Evolutionary conservation across 2,888 invertebrate genomes (phyloP).

Genomic region (Sarcophaga subvicina): DNA sequence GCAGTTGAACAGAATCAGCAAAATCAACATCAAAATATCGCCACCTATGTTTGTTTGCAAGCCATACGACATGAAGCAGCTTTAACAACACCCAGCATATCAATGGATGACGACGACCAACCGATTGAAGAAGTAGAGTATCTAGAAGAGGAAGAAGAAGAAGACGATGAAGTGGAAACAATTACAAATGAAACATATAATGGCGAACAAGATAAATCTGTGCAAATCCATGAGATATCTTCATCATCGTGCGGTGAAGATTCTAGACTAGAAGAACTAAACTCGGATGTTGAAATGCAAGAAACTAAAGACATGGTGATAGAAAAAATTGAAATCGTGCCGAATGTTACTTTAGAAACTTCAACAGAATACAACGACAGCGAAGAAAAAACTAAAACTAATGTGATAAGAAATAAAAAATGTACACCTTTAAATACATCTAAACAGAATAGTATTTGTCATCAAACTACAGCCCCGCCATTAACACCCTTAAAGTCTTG

Average conservation of each 20-base stretch:
- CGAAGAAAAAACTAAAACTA: not conserved
- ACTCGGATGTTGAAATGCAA: constrained; percentile 69
- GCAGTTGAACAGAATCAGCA: constrained; percentile 56
- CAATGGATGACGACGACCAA: constrained; percentile 34
- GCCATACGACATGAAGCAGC: constrained; percentile 5
- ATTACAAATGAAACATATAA: not conserved
- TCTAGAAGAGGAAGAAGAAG: constrained; percentile 31
- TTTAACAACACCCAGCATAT: not conserved
- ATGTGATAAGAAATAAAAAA: constrained; percentile 5
- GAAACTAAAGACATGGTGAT: constrained; percentile 42
- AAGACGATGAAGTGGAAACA: constrained; percentile 23
- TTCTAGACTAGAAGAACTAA: not conserved
- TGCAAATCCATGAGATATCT: constrained; percentile 87
- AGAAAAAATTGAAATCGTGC: constrained; percentile 70
- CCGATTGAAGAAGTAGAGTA: constrained; percentile 42
- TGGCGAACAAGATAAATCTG: constrained; percentile 80
- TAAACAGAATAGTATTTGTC: constrained; percentile 27
- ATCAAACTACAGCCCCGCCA: constrained; percentile 1
- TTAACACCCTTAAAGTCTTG: constrained; percentile 26
- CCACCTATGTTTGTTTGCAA: constrained; percentile 57
- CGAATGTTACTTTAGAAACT: constrained; percentile 32
- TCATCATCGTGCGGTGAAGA: constrained; percentile 80
- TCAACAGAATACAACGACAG: constrained; percentile 5
- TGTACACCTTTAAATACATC: constrained; percentile 1
- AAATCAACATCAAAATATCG: constrained; percentile 41